These are phyloP conservation scores for Dascyllus trimaculatus DNA, from an alignment of 2,113 vertebrate genomes.

Conservation along the genomic window DNA sequence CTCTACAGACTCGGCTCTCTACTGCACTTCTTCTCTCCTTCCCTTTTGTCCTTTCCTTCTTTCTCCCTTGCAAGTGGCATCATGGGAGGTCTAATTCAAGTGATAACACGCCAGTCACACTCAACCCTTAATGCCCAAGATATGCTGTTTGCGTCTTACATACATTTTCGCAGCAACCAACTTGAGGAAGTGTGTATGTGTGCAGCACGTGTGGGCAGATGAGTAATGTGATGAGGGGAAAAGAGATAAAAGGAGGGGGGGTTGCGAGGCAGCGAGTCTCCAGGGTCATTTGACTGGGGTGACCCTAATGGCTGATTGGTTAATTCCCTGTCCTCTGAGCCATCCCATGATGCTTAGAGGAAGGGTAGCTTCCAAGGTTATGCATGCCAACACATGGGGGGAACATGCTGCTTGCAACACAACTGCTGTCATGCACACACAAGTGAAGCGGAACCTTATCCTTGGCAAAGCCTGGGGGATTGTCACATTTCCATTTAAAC, in stretches of 20 bases:
- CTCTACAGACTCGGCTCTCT: conserved; percentile 35
- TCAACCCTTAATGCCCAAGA: conserved; percentile 38
- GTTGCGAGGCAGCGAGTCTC: conserved; percentile 39
- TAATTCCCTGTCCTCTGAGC: conserved; percentile 63
- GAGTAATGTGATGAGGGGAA: conserved; percentile 42
- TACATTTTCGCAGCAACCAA: conserved; percentile 25
- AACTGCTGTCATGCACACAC: conserved; percentile 21
- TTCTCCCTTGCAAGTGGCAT: conserved; percentile 38
- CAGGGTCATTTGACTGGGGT: conserved; percentile 64
- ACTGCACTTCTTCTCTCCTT: conserved; percentile 4
- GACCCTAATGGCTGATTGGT: conserved; percentile 74
- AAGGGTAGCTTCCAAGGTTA: conserved; percentile 73
- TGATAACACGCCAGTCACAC: conserved; percentile 30
- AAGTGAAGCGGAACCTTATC: conserved; percentile 47
- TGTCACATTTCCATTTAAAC: conserved; percentile 71
- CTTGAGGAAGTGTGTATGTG: conserved; percentile 12
- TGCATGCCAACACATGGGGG: conserved; percentile 44
- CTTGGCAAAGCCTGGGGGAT: conserved; percentile 55
- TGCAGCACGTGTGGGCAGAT: conserved; percentile 22
- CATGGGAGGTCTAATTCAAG: conserved; percentile 54
- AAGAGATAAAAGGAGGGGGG: conserved; percentile 31
- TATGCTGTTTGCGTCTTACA: conserved; percentile 2
- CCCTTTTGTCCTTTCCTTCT: background rate
- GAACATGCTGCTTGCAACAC: conserved; percentile 35
- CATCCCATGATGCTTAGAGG: conserved; percentile 72